Evolutionary conservation across 1,140 invertebrate species (phyloP), one percentile per base, ranked within the genome.

Genomic region (Belonocnema kinseyi): DNA sequence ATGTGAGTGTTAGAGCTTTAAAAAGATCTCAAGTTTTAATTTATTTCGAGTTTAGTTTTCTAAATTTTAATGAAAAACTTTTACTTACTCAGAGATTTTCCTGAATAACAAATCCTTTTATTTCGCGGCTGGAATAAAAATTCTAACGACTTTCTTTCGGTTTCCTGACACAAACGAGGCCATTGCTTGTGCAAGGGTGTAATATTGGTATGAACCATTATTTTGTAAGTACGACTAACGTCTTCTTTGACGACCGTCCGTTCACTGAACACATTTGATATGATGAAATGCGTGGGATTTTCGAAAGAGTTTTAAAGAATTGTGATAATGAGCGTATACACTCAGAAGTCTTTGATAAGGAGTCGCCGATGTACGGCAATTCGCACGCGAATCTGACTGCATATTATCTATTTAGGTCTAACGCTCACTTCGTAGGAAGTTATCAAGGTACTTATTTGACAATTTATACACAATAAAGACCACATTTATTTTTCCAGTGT

Each of bases 321-420:
- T 12, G 46, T 51, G 77, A 82, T 80, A 82, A 80, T 72, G 54
- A 5, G 71, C 71, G 73, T 61, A 75, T 75, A 73, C 77, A 74
- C 78, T 75, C 77, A 76, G 58, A 54, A 79, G 61, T 77, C 52
- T 79, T 71, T 78, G 52, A 77, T 79, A 77, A 77, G 78, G 77
- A 75, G 58, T 56, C 54, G 13, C 16, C 13, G 8, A 71, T 70
- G 11, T 71, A 50, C 26, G 19, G 16, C 66, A 50, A 71, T 7
- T 56, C 51, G 74, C 50, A 70, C 71, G 61, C 74, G n/a, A 54
- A 61, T 50, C 54, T 66, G 50, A 72, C 50, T 80, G 21, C 21
- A 26, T 26, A 80, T 80, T 85, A 85, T 85, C 84, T 84, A 83
- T 84, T 82, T 82, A 82, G 83, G 84, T 85, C 80, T 78, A 21